These are phyloP conservation scores for Dinothrombium tinctorium DNA, from an alignment of 1,140 invertebrate species.

Conservation along the genomic window DNA sequence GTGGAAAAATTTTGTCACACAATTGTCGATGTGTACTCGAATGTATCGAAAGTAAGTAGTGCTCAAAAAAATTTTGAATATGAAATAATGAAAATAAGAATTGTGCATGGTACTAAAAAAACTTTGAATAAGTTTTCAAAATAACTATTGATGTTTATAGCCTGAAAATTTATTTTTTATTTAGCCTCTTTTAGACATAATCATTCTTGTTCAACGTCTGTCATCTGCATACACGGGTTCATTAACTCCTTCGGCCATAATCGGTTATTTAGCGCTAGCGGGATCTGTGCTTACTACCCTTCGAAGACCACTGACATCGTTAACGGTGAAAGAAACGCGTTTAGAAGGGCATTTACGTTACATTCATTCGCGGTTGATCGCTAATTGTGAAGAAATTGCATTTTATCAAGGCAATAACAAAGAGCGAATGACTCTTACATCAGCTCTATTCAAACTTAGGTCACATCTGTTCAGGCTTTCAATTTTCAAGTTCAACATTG, in stretches of 20 bases:
- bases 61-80: too few relatives aligned
- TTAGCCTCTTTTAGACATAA: constrained; percentile 67
- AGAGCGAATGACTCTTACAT: constrained; percentile 8
- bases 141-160: background rate
- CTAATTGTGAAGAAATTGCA: constrained; percentile 87
- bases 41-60: constrained; percentile 64
- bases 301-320: constrained; percentile 52
- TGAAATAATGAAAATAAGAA: too few relatives aligned
- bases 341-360: constrained; percentile 92
- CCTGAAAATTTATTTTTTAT: constrained; percentile 10
- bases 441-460: constrained; percentile 3
- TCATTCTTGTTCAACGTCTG: constrained; percentile 72
- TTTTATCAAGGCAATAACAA: constrained; percentile 32
- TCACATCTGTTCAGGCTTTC: background rate
- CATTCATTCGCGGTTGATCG: constrained; percentile 83
- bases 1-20: constrained; percentile 92
- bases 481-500: constrained; percentile 70
- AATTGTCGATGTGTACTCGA: constrained; percentile 81
- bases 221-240: constrained; percentile 26
- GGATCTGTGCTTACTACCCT: constrained; percentile 41
- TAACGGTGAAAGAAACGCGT: constrained; percentile 84
- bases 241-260: constrained; percentile 45
- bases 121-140: too few relatives aligned
- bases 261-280: constrained; percentile 57
- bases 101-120: too few relatives aligned